Conservation (phyloP, 2,113 vertebrate genomes). For the Prietella phreatophila region DNA sequence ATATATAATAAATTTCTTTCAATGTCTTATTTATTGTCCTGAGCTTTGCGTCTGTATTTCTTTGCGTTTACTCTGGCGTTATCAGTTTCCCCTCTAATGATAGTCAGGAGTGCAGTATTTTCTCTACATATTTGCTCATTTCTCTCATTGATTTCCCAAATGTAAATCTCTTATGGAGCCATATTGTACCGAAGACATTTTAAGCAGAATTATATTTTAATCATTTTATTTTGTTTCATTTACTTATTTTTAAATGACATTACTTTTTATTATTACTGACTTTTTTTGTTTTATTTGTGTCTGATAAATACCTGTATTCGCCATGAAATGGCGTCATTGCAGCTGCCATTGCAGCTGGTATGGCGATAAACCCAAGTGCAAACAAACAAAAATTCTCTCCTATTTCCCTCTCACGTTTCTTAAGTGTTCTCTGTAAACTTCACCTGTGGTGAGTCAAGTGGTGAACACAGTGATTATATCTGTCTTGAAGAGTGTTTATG, state of each 20-base stretch:
- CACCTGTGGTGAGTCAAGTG: neutral
- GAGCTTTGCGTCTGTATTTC: neutral
- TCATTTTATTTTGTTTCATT: no score
- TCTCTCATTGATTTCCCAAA: neutral
- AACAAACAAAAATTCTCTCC: neutral
- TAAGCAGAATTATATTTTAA: no score
- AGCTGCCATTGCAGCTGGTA: no score
- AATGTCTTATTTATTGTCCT: neutral
- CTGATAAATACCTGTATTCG: no score
- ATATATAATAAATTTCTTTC: neutral
- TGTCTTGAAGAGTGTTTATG: neutral
- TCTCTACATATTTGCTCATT: neutral
- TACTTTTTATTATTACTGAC: no score
- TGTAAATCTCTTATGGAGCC: no score
- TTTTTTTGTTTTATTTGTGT: no score
- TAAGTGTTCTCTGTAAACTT: neutral
- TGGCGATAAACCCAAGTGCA: no score
- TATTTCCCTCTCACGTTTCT: neutral
- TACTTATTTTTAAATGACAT: no score
- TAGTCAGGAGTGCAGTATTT: neutral
- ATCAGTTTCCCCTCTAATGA: neutral
- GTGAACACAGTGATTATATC: conserved; percentile 22
- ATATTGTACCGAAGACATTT: no score
- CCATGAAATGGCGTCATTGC: no score
- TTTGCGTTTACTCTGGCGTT: neutral